Evolutionary conservation across 53 echinoderm and acorn worm species (phyloP).

Genomic region (Holothuria leucospilota): DNA sequence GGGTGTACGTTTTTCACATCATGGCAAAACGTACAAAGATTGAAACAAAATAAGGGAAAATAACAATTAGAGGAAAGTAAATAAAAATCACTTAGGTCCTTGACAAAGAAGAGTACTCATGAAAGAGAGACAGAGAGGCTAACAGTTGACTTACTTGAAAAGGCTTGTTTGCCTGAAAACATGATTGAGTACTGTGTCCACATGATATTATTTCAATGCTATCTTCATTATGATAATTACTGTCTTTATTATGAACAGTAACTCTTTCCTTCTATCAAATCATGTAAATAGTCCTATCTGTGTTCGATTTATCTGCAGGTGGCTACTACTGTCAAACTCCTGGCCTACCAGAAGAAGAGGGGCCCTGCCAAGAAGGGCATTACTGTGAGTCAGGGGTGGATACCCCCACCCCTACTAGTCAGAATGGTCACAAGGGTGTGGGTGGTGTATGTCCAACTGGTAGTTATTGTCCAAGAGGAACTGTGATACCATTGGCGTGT

Average conservation of each 20-base stretch:
- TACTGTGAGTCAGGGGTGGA: slow-evolving; percentile 90
- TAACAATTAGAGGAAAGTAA: no score
- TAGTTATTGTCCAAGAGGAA: slow-evolving; percentile 85
- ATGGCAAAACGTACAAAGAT: no score
- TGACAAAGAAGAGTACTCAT: no score
- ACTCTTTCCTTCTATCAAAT: background rate
- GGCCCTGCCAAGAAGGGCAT: slow-evolving; percentile 70
- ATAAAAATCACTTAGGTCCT: no score
- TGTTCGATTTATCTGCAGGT: slow-evolving; percentile 53
- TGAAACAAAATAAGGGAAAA: no score
- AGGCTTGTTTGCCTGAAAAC: no score
- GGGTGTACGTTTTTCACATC: no score
- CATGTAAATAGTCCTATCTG: background rate
- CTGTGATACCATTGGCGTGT: slow-evolving; percentile 75
- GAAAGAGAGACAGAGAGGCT: no score
- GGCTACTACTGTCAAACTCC: slow-evolving; percentile 92
- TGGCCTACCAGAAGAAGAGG: slow-evolving; percentile 76
- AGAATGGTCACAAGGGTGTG: slow-evolving; percentile 83
- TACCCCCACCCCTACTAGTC: slow-evolving; percentile 70
- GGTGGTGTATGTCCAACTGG: slow-evolving; percentile 95
- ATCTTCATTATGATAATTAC: no score
- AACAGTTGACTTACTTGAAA: no score
- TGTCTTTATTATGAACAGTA: background rate
- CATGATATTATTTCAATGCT: no score
- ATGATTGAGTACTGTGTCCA: no score